These are phyloP conservation scores for Druceiella hillmani DNA, from an alignment of 2,888 invertebrate species.

Conservation along the genomic window DNA sequence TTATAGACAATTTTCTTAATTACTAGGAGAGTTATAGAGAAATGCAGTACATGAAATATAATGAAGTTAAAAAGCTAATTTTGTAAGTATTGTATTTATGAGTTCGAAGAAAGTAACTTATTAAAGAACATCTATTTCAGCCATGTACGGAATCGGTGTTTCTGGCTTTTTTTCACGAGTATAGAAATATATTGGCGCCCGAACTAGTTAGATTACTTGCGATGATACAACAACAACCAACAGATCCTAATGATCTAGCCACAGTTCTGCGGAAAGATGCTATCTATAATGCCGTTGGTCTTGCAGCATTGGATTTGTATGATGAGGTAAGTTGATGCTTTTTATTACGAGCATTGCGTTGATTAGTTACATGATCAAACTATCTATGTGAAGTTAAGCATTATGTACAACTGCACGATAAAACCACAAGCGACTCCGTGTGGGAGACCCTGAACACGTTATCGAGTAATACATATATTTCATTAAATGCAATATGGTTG, in stretches of 20 bases:
- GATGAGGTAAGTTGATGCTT: conserved; percentile 62
- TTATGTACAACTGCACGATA: background rate
- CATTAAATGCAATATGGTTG: background rate
- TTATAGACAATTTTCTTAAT: no score
- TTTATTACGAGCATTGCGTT: background rate
- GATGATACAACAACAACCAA: conserved; percentile 61
- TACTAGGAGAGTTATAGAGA: no score
- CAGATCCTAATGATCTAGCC: conserved; percentile 66
- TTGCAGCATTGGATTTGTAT: conserved; percentile 84
- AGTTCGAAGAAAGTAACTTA: no score
- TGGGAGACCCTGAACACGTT: no score
- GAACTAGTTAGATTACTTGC: conserved; percentile 69
- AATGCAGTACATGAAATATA: no score
- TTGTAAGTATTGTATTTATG: no score
- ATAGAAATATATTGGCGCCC: conserved; percentile 63
- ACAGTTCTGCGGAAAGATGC: conserved; percentile 87
- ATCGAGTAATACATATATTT: background rate
- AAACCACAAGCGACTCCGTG: background rate
- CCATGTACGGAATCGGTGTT: conserved; percentile 87
- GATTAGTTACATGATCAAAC: background rate
- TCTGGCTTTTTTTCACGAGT: conserved; percentile 77
- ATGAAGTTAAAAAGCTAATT: no score
- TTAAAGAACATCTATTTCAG: conserved; percentile 40
- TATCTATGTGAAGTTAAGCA: background rate
- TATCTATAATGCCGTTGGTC: conserved; percentile 86